Percentiles rank a stretch among this genome's conserved stretches.
Evolutionary conservation across 2,888 invertebrate genomes (phyloP).

Genomic region (Hydropsyche betteni): DNA sequence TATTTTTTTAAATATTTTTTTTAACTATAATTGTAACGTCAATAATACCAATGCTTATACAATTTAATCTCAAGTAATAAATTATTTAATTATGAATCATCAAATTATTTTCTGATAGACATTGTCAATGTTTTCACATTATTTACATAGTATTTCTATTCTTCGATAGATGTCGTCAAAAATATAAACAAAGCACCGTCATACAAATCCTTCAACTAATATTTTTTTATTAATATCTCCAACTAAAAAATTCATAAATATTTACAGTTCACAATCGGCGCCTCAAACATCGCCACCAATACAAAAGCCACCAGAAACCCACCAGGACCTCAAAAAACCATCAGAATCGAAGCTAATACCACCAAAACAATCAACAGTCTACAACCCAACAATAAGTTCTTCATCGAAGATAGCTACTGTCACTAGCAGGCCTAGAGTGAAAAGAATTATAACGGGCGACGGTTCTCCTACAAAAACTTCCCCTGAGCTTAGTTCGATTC

Average conservation of each 20-base stretch:
- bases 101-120: too few species aligned
- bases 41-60: too few species aligned
- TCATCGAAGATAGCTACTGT: constrained; percentile 40
- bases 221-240: not conserved
- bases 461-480: constrained; percentile 17
- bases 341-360: not conserved
- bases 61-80: too few species aligned
- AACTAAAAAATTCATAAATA: not conserved
- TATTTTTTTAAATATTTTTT: too few species aligned
- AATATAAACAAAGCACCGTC: too few species aligned
- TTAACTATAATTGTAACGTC: too few species aligned
- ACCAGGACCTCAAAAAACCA: not conserved
- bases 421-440: constrained; percentile 14
- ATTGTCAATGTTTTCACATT: too few species aligned
- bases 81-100: too few species aligned
- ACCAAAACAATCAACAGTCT: constrained; percentile 29
- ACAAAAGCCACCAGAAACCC: too few species aligned
- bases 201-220: too few species aligned
- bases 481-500: not conserved
- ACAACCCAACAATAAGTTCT: constrained; percentile 47
- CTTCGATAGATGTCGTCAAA: too few species aligned
- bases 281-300: not conserved
- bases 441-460: not conserved
- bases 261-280: not conserved
- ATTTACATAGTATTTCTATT: too few species aligned